These are phyloP conservation scores for Gadus chalcogrammus DNA, from an alignment of 2,113 vertebrate genomes.

Conservation along the genomic window DNA sequence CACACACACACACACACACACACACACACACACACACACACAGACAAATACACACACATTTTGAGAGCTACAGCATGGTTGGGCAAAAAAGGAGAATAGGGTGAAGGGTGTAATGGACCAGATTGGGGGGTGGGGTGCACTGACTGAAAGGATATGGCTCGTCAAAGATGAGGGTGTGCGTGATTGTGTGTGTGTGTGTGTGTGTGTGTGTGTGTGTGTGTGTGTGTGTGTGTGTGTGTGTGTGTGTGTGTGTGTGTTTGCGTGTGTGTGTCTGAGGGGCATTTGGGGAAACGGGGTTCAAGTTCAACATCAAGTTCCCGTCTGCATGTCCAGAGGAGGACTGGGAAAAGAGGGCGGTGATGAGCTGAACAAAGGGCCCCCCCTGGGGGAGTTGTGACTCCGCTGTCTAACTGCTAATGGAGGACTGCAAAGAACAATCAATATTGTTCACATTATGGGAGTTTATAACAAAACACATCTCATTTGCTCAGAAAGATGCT, in stretches of 20 bases:
- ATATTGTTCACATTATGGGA: too few relatives aligned
- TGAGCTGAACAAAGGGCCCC: not conserved
- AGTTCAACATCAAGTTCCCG: conserved; percentile 63
- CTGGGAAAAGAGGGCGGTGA: not conserved
- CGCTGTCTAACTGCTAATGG: too few relatives aligned
- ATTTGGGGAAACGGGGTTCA: conserved; percentile 58
- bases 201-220: conserved; percentile 18
- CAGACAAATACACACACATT: conserved; percentile 39
- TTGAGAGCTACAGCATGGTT: conserved; percentile 59
- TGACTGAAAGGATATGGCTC: conserved; percentile 67
- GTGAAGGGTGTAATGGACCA: conserved; percentile 54
- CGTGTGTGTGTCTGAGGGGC: conserved; percentile 11
- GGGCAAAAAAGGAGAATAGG: conserved; percentile 14
- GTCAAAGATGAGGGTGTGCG: conserved; percentile 60
- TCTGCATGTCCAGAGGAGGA: conserved; percentile 35
- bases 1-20: too few relatives aligned
- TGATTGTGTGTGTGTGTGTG: conserved; percentile 1
- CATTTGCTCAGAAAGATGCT: too few relatives aligned
- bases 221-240: conserved; percentile 10
- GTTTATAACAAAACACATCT: too few relatives aligned
- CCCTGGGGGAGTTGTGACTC: too few relatives aligned
- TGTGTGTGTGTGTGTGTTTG: not conserved
- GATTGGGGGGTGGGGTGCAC: conserved; percentile 61
- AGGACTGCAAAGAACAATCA: too few relatives aligned
- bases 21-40: too few relatives aligned